Evolutionary conservation across 2,113 vertebrate genomes (phyloP).

Genomic region (Alouatta palliata): DNA sequence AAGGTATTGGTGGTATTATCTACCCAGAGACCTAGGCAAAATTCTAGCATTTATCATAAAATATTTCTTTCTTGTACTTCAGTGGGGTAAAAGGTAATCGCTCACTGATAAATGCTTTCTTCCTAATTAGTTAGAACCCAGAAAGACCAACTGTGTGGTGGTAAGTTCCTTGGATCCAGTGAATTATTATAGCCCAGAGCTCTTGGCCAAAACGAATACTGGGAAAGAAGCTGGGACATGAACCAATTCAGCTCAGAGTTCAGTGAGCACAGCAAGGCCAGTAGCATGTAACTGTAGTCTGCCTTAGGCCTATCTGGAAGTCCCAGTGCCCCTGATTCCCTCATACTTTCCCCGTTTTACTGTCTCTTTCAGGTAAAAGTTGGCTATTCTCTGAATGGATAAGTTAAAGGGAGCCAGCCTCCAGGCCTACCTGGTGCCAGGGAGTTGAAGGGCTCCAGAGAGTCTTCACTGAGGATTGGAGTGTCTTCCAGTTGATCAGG

Average conservation of each 20-base stretch:
- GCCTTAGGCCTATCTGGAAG: not conserved
- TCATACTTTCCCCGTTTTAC: not conserved
- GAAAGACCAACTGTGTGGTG: constrained; percentile 50
- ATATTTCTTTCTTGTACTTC: constrained; percentile 10
- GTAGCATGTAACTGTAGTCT: not conserved
- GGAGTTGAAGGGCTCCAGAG: constrained; percentile 85
- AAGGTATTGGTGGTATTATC: not conserved
- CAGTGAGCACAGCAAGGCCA: not conserved
- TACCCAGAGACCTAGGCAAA: constrained; percentile 11
- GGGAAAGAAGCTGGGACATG: constrained; percentile 55
- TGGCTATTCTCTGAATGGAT: not conserved
- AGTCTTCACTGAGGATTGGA: constrained; percentile 81
- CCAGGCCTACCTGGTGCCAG: constrained; percentile 79
- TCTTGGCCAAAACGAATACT: constrained; percentile 63
- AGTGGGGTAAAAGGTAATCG: constrained; percentile 21
- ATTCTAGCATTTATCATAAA: constrained; percentile 43
- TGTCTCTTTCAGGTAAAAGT: not conserved
- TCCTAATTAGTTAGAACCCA: constrained; percentile 46
- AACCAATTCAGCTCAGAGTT: constrained; percentile 65
- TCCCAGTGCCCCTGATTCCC: not conserved
- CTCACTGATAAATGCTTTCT: constrained; percentile 16
- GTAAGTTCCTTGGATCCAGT: constrained; percentile 7
- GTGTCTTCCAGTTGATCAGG: constrained; percentile 81
- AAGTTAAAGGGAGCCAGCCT: not conserved
- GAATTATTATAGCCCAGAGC: constrained; percentile 26